A percentile compares a stretch with the other conserved stretches of the same genome.
phyloP scores from a whole-genome alignment of 37 sponge, comb jelly and placozoan species.

The Trichoplax adhaerens region DNA sequence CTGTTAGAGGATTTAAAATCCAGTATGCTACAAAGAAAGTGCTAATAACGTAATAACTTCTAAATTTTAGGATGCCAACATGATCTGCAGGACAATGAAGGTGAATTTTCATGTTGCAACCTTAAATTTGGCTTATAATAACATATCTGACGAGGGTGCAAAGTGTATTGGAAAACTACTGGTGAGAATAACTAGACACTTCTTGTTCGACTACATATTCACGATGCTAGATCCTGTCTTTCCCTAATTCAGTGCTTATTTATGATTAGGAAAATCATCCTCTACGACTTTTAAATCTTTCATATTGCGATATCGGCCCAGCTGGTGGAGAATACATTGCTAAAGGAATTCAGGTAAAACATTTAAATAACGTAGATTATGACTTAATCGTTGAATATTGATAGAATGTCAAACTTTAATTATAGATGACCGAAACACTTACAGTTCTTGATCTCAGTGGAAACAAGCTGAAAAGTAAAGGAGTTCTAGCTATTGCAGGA shows the following conservation, averaged over 20 bases:
- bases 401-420: not conserved
- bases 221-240: not conserved
- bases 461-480: slow-evolving; percentile 34
- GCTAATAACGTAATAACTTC: no score
- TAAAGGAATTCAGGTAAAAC: slow-evolving; percentile 37
- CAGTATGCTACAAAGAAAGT: no score
- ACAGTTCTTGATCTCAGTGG: slow-evolving; percentile 29
- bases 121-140: slow-evolving; percentile 39
- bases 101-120: no score
- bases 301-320: slow-evolving; percentile 38
- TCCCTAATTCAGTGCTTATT: not conserved
- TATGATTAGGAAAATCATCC: slow-evolving; percentile 2
- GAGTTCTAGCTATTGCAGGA: slow-evolving; percentile 54
- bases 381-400: not conserved
- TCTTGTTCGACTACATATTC: not conserved
- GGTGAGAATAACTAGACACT: slow-evolving; percentile 18
- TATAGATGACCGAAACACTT: slow-evolving; percentile 41
- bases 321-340: slow-evolving; percentile 22
- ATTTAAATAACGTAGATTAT: no score
- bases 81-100: no score
- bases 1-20: no score
- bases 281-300: slow-evolving; percentile 18
- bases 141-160: slow-evolving; percentile 25
- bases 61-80: no score
- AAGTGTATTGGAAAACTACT: slow-evolving; percentile 15